Evolutionary conservation across 2,888 invertebrate genomes (phyloP).

Genomic region (Brachyptera risi): DNA sequence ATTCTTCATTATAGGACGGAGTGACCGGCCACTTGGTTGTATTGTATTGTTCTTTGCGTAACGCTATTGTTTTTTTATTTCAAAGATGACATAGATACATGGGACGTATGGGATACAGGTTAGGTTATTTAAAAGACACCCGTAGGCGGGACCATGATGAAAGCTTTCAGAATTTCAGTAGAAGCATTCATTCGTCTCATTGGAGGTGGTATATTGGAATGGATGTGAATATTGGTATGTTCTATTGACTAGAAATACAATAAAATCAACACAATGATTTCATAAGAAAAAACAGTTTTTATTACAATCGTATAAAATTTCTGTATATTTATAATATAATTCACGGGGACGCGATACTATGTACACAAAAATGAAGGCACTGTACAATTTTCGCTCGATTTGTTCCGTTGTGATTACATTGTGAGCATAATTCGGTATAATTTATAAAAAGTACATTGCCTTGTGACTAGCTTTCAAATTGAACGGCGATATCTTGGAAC

Average conservation of each 20-base stretch:
- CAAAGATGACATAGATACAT: slow-evolving; percentile 4
- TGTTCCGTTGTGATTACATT: not conserved
- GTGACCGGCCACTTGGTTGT: no score
- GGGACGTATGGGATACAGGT: not conserved
- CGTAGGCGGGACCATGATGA: not conserved
- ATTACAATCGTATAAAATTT: slow-evolving; percentile 31
- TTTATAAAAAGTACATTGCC: slow-evolving; percentile 24
- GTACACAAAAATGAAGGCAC: slow-evolving; percentile 32
- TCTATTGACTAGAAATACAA: not conserved
- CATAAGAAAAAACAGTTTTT: slow-evolving; percentile 11
- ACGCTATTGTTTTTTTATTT: slow-evolving; percentile 2
- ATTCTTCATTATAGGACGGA: no score
- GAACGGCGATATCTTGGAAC: not conserved
- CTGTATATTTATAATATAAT: slow-evolving; percentile 32
- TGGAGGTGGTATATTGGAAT: slow-evolving; percentile 1
- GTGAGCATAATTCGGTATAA: not conserved
- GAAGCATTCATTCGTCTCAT: no score
- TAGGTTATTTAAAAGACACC: not conserved
- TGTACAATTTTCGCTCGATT: slow-evolving; percentile 26
- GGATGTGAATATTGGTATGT: no score
- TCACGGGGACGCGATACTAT: slow-evolving; percentile 21
- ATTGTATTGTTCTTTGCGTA: not conserved
- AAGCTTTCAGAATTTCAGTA: no score
- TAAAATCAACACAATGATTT: not conserved
- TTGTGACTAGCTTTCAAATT: slow-evolving; percentile 30